Evolutionary conservation across 2,797 vertebrate species (phyloP), one percentile per base, ranked within the genome.

Genomic region (Acanthurus lineatus): DNA sequence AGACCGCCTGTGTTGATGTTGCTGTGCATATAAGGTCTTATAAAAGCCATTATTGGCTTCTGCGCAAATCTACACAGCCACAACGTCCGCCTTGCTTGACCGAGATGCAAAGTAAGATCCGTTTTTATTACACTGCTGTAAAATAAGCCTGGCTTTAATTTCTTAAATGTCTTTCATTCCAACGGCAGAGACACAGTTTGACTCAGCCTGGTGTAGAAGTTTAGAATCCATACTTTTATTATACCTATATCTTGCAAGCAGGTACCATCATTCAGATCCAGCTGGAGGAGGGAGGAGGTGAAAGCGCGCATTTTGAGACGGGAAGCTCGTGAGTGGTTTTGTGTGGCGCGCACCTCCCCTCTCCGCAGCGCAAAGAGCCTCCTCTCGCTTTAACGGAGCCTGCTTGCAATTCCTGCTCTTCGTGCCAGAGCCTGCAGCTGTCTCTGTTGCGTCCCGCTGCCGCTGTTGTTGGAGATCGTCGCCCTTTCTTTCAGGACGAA

Each of bases 401-500:
- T 76, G 76, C 75, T 82, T 65, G 76, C 73, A 60, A 89, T 84
- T 86, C 87, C 81, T 77, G 78, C 77, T 86, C 81, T 85, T 79
- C 85, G 9, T 88, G 92, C 92, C 87, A 92, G 89, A 89, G 87
- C 82, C 88, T 89, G 93, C 93, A 93, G 93, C 93, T 95, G 93
- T 93, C 90, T 90, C 75, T 52, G 38, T 73, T 49, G 38, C 22
- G 53, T 54, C 53, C 14, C 44, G 73, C 12, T 22, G 80, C 80
- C 70, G 63, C 80, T 40, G 73, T 44, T 76, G 79, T 73, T 82
- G 66, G 71, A 72, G 85, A 62, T 8, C 84, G 79, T 84, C 82
- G 80, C 25, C 48, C 28, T 62, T 35, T 35, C 7, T 35, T 35
- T 28, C 73, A 20, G 52, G 82, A 84, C 80, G 28, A 66, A 71